Conservation (phyloP, 1,140 invertebrate genomes). For the Galleria mellonella region DNA sequence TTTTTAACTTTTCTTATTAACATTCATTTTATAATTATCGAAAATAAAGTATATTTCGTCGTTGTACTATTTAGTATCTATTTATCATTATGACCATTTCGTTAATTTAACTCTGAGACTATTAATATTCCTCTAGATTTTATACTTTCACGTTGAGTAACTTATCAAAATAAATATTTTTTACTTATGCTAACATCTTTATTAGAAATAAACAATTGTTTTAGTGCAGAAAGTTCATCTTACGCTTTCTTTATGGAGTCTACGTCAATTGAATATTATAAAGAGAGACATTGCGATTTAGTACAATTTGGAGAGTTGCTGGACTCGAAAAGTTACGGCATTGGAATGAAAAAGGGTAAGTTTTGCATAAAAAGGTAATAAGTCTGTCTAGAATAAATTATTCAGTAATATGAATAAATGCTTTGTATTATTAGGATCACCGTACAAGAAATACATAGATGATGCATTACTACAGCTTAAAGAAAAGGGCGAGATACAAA, state of each 20-base stretch:
- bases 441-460: conserved; percentile 82
- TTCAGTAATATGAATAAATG: conserved; percentile 4
- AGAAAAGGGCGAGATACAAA: conserved; percentile 83
- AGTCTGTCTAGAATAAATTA: neutral
- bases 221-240: conserved; percentile 64
- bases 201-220: conserved; percentile 1
- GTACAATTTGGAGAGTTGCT: conserved; percentile 84
- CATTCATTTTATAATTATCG: conserved; percentile 11
- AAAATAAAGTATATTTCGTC: neutral
- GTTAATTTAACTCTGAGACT: too few species aligned
- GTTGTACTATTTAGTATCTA: neutral
- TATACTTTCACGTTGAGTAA: too few species aligned
- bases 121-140: too few species aligned
- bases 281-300: conserved; percentile 84
- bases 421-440: conserved; percentile 73
- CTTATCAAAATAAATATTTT: too few species aligned
- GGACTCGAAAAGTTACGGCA: conserved; percentile 89
- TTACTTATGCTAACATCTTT: too few species aligned
- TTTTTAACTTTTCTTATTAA: too few species aligned
- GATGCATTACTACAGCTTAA: conserved; percentile 85
- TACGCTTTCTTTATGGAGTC: conserved; percentile 94
- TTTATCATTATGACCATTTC: neutral
- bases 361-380: neutral
- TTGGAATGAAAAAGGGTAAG: conserved; percentile 77
- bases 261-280: conserved; percentile 85